Base-by-base conservation (phyloP, 2,888 invertebrate species). In the Resseliella maxima region DNA sequence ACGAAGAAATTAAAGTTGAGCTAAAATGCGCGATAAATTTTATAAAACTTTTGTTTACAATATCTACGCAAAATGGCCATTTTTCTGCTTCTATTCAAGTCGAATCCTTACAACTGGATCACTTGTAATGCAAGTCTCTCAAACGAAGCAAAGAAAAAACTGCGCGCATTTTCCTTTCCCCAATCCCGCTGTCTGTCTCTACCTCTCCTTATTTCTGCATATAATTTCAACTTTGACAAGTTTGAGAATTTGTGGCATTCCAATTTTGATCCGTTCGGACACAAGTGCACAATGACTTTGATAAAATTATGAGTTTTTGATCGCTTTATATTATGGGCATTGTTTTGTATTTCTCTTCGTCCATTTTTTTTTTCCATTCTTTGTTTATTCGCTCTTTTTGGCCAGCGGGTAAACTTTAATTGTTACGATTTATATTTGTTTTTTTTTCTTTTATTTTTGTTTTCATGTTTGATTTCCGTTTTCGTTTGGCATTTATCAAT, bases 301-400 rank as follows among this genome's bases (percentile, higher is more conserved):
- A 72, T 72, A 31, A 31, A 72, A n/a, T 72, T 72, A 72, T 59
- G 59, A 59, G 59, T 24, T 72, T 72, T 72, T 72, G 72, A 27
- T 72, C 31, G 31, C 72, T 72, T 72, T 31, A 72, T 31, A 72
- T 72, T 31, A 72, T 72, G 72, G 72, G n/a, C 72, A 35, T 72
- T 18, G 72, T 18, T 72, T 35, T 15, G 18, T 18, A 15, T 50
- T 50, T 50, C 18, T 50, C 18, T 50, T 50, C 18, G 8, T 50
- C 18, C 18, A 15, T 50, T 18, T 50, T 50, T 50, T 18, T 50
- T 18, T 50, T 15, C 18, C 59, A 24, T 59, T 59, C 24, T 6
- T 59, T 2, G 59, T 59, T 59, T 59, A 3, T 59, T 50, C 50
- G 15, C 10, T 18, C 15, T 50, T n/a, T 59, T n/a, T 24, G 24